A percentile compares a stretch with the other conserved stretches of the same genome.
Conservation (phyloP, 2,888 invertebrate species). For the Aporophyla nigra region DNA sequence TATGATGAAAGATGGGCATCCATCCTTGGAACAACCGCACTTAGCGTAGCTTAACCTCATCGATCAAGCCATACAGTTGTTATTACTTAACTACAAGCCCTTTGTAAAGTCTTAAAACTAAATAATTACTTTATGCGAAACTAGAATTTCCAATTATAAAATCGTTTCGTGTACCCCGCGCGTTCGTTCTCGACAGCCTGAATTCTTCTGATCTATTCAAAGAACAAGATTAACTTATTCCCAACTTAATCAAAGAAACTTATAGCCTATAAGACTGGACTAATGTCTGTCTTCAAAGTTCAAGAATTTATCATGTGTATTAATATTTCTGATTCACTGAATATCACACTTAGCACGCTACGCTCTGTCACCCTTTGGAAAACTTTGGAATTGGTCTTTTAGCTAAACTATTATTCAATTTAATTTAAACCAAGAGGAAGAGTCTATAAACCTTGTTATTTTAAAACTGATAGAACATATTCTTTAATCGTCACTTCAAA, state of each 20-base stretch:
- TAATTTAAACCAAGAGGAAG: not conserved
- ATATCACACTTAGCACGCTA: not conserved
- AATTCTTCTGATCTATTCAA: not conserved
- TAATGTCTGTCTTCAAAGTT: not conserved
- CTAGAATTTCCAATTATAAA: no score
- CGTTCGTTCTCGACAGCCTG: no score
- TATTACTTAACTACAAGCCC: no score
- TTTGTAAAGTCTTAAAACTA: no score
- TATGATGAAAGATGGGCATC: no score
- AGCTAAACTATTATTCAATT: not conserved
- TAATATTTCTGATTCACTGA: constrained; percentile 19
- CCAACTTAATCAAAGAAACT: not conserved
- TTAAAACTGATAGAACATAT: no score
- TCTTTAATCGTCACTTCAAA: not conserved
- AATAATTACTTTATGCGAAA: no score
- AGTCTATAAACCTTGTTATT: not conserved
- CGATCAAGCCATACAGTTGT: no score
- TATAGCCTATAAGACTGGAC: not conserved
- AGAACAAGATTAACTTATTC: not conserved
- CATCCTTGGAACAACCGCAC: no score
- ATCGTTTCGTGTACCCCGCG: no score
- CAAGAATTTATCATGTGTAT: not conserved
- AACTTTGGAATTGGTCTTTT: not conserved
- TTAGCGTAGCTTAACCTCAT: no score
- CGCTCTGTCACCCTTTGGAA: not conserved